A percentile compares a stretch with the other conserved stretches of the same genome.
These are phyloP conservation scores for Girardinichthys multiradiatus DNA, from an alignment of 2,113 vertebrate species.

Conservation along the genomic window DNA sequence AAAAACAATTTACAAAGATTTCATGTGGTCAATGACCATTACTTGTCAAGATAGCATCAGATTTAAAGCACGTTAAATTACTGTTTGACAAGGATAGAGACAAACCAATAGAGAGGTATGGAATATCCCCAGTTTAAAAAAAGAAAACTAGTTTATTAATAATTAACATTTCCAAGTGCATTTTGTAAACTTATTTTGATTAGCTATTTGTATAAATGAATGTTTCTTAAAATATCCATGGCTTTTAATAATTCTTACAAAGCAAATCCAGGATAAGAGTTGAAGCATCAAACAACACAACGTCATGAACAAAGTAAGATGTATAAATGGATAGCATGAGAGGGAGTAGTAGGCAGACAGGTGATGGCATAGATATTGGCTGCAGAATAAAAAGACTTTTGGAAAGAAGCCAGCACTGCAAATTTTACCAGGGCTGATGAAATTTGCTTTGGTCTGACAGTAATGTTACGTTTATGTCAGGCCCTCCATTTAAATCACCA, in stretches of 20 bases:
- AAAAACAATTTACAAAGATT: not conserved
- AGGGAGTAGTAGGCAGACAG: conserved; percentile 21
- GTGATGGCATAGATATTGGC: conserved; percentile 48
- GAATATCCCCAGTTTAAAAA: no score
- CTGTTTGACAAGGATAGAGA: no score
- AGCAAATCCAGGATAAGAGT: not conserved
- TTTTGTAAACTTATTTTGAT: not conserved
- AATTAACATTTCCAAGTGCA: not conserved
- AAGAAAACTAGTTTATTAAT: not conserved
- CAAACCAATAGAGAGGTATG: no score
- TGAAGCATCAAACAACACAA: not conserved
- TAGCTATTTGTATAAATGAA: not conserved
- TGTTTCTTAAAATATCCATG: not conserved
- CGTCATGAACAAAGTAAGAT: not conserved
- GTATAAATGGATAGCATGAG: conserved; percentile 3
- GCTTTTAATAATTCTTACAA: not conserved
- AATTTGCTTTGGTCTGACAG: conserved; percentile 71
- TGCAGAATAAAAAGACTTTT: conserved; percentile 38
- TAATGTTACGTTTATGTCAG: conserved; percentile 71
- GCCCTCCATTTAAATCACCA: conserved; percentile 69
- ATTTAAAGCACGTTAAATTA: no score
- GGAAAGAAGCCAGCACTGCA: conserved; percentile 63
- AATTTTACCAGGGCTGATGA: conserved; percentile 63
- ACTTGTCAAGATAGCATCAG: not conserved
- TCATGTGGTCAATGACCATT: not conserved